Percentiles rank a stretch among this genome's conserved stretches.
These are phyloP conservation scores for Hippolais icterina DNA, from an alignment of 2,113 vertebrate species.

Conservation along the genomic window DNA sequence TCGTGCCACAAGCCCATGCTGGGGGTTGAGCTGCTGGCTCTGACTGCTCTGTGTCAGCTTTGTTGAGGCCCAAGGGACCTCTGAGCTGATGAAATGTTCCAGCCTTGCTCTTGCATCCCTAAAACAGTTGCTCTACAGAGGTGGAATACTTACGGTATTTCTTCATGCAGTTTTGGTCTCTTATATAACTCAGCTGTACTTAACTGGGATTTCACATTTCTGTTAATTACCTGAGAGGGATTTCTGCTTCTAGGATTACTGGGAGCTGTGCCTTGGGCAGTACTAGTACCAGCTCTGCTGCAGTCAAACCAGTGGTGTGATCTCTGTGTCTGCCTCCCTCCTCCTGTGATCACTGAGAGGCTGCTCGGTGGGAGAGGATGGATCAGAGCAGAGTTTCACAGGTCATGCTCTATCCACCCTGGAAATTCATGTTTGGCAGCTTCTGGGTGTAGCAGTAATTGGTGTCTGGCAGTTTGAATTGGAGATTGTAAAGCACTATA, in stretches of 20 bases:
- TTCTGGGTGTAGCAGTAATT: not conserved
- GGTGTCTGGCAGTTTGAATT: not conserved
- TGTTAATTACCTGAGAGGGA: conserved; percentile 7
- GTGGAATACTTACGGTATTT: not conserved
- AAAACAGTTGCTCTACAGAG: not conserved
- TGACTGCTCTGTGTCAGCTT: not conserved
- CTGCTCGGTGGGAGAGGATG: fast-evolving
- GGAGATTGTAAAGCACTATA: not conserved
- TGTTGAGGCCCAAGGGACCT: not conserved
- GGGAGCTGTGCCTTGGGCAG: not conserved
- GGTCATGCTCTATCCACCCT: not conserved
- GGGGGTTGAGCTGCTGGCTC: not conserved
- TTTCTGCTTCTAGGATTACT: not conserved
- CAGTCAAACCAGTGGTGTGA: not conserved
- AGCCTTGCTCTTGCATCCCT: not conserved
- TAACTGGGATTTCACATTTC: not conserved
- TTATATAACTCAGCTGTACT: not conserved
- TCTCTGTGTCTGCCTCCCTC: not conserved
- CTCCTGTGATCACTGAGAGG: not conserved
- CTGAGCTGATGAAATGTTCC: not conserved
- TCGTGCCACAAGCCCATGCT: fast-evolving
- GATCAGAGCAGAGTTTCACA: not conserved
- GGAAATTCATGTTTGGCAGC: not conserved
- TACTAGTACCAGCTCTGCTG: not conserved
- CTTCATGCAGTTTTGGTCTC: not conserved